phyloP scores from a whole-genome alignment of 2,888 invertebrate genomes.

The Lasioglossum marginatum region DNA sequence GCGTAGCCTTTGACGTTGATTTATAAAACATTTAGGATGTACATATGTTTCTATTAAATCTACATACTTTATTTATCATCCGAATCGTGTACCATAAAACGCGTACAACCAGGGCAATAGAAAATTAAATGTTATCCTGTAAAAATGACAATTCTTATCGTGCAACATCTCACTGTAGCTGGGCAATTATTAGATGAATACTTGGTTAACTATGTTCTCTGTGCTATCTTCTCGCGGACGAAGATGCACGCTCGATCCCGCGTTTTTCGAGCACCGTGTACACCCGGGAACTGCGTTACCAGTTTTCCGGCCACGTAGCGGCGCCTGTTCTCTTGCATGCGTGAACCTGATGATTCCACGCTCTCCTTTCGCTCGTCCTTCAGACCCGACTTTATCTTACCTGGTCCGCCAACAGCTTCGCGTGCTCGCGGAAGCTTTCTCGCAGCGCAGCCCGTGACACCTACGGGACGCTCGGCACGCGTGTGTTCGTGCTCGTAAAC shows the following conservation, averaged over 20 bases:
- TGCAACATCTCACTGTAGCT: no score
- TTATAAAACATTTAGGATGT: background rate
- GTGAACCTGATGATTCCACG: conserved; percentile 63
- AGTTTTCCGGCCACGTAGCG: conserved; percentile 78
- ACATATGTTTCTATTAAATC: background rate
- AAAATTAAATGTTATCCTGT: no score
- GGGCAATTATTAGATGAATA: no score
- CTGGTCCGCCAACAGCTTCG: conserved; percentile 7
- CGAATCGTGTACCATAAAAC: background rate
- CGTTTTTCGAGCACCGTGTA: background rate
- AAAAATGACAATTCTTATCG: background rate
- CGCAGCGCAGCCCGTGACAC: background rate
- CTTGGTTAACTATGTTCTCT: no score
- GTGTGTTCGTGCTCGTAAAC: conserved; percentile 7
- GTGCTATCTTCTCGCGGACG: background rate
- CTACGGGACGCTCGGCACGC: background rate
- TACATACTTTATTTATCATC: background rate
- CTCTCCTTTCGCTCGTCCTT: conserved; percentile 30
- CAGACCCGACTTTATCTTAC: conserved; percentile 20
- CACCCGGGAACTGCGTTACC: conserved; percentile 55
- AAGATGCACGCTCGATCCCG: background rate
- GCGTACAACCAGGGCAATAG: background rate
- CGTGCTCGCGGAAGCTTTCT: conserved; percentile 24
- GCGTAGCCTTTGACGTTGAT: background rate
- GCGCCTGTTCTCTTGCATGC: conserved; percentile 74